A percentile compares a stretch with the other conserved stretches of the same genome.
Evolutionary conservation across 2,797 vertebrate species (phyloP).

Genomic region (Micropoecilia bifurca): DNA sequence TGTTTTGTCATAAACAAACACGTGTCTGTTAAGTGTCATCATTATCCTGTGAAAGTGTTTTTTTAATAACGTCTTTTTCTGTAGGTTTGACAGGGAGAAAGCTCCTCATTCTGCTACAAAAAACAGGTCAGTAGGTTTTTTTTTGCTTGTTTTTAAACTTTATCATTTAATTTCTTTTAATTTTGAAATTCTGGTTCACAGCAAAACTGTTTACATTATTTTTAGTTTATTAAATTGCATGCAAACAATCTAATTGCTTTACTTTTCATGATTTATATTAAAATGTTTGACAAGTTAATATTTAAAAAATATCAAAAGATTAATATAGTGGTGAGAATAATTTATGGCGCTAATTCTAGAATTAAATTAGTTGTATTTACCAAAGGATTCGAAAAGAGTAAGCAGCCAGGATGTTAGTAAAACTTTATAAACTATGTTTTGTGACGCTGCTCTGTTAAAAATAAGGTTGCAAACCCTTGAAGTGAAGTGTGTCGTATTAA

Average conservation of each 20-base stretch:
- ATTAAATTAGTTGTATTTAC: background rate
- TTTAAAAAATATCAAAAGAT: background rate
- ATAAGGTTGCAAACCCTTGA: background rate
- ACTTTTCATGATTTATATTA: background rate
- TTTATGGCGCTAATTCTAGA: background rate
- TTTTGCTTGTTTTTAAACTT: background rate
- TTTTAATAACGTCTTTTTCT: background rate
- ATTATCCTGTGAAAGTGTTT: background rate
- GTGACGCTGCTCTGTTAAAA: background rate
- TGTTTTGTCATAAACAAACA: background rate
- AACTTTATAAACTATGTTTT: background rate
- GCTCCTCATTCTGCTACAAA: background rate
- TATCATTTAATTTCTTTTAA: background rate
- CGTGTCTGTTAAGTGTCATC: background rate
- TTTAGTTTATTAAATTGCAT: background rate
- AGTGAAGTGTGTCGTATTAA: background rate
- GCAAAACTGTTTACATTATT: background rate
- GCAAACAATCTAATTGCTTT: background rate
- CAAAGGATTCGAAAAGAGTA: background rate
- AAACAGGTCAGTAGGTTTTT: background rate
- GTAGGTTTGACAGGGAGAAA: background rate
- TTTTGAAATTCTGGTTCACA: background rate
- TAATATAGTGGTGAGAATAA: background rate
- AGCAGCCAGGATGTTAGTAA: background rate
- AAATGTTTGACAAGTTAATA: background rate